phyloP scores from a whole-genome alignment of 2,113 vertebrate genomes.

The Zosterops lateralis region DNA sequence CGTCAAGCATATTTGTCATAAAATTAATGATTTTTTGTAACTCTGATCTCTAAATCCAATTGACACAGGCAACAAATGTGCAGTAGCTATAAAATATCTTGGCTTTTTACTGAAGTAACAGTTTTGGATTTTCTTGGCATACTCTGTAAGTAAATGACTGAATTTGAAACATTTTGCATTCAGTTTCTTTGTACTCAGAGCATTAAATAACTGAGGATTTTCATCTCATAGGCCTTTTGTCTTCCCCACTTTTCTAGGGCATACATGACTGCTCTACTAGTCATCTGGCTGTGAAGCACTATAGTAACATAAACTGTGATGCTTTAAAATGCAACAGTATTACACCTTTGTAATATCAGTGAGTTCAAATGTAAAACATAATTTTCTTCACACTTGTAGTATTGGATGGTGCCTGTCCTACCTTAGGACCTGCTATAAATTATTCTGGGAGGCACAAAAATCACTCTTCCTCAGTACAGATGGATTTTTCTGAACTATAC shows the following conservation, averaged over 20 bases:
- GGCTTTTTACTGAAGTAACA: not conserved
- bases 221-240: not conserved
- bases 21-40: slow-evolving; percentile 7
- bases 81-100: not conserved
- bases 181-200: not conserved
- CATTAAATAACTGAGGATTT: not conserved
- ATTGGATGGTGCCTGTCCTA: not conserved
- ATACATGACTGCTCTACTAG: not conserved
- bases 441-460: not conserved
- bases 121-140: not conserved
- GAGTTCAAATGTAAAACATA: not conserved
- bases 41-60: not conserved
- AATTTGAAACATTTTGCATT: not conserved
- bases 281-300: not conserved
- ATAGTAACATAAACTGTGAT: not conserved
- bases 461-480: not conserved
- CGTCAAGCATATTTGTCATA: not conserved
- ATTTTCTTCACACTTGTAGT: not conserved
- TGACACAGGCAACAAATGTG: not conserved
- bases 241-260: not conserved
- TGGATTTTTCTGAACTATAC: not conserved
- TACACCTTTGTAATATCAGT: not conserved
- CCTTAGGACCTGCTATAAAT: not conserved
- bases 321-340: not conserved
- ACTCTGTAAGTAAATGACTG: not conserved